Evolutionary conservation across 2,113 vertebrate species (phyloP).

Genomic region (Lagenorhynchus albirostris): DNA sequence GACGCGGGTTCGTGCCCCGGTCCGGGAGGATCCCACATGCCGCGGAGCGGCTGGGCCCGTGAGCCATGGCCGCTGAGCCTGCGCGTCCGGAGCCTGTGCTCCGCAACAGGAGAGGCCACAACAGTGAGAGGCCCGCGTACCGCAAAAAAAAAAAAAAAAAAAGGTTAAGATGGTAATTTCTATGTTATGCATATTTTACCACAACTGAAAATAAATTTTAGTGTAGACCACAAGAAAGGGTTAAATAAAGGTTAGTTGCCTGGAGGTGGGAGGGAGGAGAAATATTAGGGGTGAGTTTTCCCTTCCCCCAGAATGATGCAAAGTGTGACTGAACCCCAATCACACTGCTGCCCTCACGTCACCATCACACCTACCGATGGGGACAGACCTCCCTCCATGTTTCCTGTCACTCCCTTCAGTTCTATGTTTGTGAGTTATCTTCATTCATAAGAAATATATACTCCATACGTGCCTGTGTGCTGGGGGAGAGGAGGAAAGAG

Average conservation of each 20-base stretch:
- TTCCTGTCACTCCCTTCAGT: background rate
- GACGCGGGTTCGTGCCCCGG: no score
- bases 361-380: background rate
- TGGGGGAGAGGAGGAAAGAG: background rate
- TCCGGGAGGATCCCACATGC: no score
- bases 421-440: background rate
- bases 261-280: background rate
- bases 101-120: no score
- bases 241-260: background rate
- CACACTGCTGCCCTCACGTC: rapidly evolving
- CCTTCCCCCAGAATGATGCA: background rate
- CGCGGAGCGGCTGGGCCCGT: rapidly evolving
- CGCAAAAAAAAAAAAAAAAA: no score
- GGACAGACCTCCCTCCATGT: background rate
- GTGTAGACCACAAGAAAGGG: background rate
- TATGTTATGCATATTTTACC: background rate
- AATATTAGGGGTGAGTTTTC: background rate
- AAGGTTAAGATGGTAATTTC: background rate
- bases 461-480: background rate
- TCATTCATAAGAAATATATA: background rate
- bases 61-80: no score
- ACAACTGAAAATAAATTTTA: background rate
- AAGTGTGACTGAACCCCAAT: background rate
- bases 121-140: no score
- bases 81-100: no score